These are phyloP conservation scores for Dioctria rufipes DNA, from an alignment of 2,888 invertebrate species.

Conservation along the genomic window DNA sequence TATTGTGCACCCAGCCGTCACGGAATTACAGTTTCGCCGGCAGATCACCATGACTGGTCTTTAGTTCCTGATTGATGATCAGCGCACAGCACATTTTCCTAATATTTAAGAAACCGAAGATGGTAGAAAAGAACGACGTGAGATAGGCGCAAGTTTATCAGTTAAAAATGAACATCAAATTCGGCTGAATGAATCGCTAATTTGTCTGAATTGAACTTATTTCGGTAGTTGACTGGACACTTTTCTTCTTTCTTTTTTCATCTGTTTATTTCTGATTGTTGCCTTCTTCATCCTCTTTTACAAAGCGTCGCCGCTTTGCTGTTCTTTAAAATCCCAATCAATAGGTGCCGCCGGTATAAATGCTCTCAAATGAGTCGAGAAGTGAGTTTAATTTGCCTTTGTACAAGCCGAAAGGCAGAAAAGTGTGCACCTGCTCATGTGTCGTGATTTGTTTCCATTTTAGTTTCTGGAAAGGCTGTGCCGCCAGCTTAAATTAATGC, in stretches of 20 bases:
- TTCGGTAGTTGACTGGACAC: neutral
- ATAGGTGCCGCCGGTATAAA: slow-evolving; percentile 61
- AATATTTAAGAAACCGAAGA: slow-evolving; percentile 7
- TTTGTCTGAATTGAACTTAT: slow-evolving; percentile 18
- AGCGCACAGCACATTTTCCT: neutral
- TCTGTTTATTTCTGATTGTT: slow-evolving; percentile 7
- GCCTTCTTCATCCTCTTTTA: slow-evolving; percentile 3
- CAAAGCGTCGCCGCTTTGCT: slow-evolving; percentile 6
- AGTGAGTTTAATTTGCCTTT: slow-evolving; percentile 41
- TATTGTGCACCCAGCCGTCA: slow-evolving; percentile 34
- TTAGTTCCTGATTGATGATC: slow-evolving; percentile 18
- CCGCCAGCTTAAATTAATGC: slow-evolving; percentile 3
- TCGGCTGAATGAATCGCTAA: slow-evolving; percentile 12
- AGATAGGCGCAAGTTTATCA: neutral
- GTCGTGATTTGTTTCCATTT: slow-evolving; percentile 15
- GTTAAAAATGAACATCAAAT: neutral
- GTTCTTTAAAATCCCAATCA: slow-evolving; percentile 59
- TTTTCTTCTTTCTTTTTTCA: slow-evolving; percentile 22
- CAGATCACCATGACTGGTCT: slow-evolving; percentile 10
- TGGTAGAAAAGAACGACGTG: neutral
- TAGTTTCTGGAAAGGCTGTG: neutral
- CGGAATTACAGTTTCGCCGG: slow-evolving; percentile 37
- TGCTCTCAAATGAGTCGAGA: slow-evolving; percentile 62
- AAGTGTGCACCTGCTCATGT: slow-evolving; percentile 42
- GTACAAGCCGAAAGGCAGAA: slow-evolving; percentile 33